These are phyloP conservation scores for Amphimallon solstitiale DNA, from an alignment of 2,888 invertebrate species.

Conservation along the genomic window DNA sequence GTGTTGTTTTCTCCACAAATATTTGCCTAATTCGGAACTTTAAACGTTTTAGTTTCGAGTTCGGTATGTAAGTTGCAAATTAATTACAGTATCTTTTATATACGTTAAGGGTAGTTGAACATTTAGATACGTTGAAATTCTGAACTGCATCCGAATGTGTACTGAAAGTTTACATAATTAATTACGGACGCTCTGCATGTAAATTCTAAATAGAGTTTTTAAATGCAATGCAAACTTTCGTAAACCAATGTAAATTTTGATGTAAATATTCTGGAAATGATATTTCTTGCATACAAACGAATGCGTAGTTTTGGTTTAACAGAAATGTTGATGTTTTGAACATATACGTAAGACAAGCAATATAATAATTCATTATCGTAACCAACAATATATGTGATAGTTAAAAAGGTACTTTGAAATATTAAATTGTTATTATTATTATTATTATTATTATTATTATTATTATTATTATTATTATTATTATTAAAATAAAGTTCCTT, in stretches of 20 bases:
- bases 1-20: constrained; percentile 15
- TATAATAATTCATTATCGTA: no score
- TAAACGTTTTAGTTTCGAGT: constrained; percentile 3
- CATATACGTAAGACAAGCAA: no score
- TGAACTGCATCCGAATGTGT: neutral
- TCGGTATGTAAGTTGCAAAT: constrained; percentile 5
- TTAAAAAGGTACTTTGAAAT: no score
- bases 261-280: neutral
- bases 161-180: neutral
- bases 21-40: constrained; percentile 15
- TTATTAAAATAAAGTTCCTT: no score
- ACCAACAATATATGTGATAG: no score
- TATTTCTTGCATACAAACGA: no score
- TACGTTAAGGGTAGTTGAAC: neutral
- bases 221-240: neutral
- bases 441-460: no score
- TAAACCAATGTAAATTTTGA: neutral
- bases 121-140: constrained; percentile 5
- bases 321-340: no score
- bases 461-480: no score
- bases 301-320: no score
- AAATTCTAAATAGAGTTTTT: neutral
- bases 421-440: no score
- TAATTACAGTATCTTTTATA: constrained; percentile 6
- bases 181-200: neutral